Conservation (phyloP, 35 echinoderm and acorn worm species). For the Hemicentrotus pulcherrimus region DNA sequence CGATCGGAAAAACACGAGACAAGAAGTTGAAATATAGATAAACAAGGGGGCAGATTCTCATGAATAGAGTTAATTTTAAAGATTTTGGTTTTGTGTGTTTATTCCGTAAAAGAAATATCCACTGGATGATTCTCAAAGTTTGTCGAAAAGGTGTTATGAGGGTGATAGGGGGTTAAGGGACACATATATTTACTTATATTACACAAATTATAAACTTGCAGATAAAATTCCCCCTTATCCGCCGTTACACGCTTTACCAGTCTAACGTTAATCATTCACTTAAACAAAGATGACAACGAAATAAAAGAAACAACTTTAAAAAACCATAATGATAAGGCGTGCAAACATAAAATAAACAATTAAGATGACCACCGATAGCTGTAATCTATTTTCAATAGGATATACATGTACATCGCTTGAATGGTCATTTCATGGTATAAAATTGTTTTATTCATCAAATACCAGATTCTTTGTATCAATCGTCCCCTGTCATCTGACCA, state of each 20-base stretch:
- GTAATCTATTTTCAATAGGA: neutral
- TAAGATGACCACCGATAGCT: neutral
- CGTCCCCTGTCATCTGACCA: neutral
- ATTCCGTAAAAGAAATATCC: neutral
- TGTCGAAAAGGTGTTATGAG: neutral
- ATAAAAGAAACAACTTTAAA: no score
- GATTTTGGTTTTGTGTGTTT: no score
- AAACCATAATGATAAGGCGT: no score
- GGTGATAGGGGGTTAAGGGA: neutral
- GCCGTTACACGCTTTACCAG: no score
- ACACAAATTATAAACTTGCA: neutral
- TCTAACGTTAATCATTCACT: no score
- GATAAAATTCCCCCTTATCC: neutral
- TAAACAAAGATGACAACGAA: no score
- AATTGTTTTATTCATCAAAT: neutral
- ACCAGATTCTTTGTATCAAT: neutral
- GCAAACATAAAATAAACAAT: no score
- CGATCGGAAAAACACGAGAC: neutral
- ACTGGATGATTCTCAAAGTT: neutral
- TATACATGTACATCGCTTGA: neutral
- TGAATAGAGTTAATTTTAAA: neutral
- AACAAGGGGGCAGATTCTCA: neutral
- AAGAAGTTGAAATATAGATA: constrained; percentile 6
- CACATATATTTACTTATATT: neutral
- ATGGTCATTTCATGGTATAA: neutral